These are phyloP conservation scores for Platorchestia sp. DNA, from an alignment of 1,140 invertebrate genomes.

Conservation along the genomic window DNA sequence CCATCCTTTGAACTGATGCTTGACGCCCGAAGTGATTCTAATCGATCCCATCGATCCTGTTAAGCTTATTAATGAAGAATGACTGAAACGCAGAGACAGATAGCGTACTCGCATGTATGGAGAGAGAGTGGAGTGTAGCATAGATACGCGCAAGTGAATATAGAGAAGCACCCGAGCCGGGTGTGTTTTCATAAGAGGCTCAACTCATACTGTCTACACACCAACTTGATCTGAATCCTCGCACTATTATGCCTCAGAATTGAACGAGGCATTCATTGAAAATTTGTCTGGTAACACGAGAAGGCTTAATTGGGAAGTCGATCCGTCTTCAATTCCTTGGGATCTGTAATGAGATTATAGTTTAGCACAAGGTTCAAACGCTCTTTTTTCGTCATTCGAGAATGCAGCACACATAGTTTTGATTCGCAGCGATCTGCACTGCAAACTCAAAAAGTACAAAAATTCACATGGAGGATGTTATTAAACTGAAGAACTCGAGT, in stretches of 20 bases:
- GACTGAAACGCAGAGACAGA: too few species aligned
- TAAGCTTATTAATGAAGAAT: too few species aligned
- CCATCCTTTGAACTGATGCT: too few species aligned
- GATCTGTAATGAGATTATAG: neutral
- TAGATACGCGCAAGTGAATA: neutral
- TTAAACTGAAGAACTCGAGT: neutral
- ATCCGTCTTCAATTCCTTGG: neutral
- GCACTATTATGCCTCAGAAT: neutral
- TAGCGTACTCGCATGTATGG: too few species aligned
- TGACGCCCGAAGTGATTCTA: too few species aligned
- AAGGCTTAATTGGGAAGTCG: neutral
- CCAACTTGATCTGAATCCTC: neutral
- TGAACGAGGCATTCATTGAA: slow-evolving; percentile 1
- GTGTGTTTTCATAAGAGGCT: neutral
- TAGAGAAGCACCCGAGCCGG: neutral
- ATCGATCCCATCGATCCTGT: too few species aligned
- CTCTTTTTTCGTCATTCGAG: neutral
- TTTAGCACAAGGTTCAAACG: neutral
- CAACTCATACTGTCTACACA: neutral
- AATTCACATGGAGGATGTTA: neutral
- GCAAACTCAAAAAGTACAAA: neutral
- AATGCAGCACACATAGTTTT: neutral
- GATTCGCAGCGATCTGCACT: neutral
- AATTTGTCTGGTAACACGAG: neutral
- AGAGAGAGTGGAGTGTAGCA: neutral